These are phyloP conservation scores for Elaphurus davidianus DNA, from an alignment of 2,113 vertebrate genomes.

Conservation along the genomic window DNA sequence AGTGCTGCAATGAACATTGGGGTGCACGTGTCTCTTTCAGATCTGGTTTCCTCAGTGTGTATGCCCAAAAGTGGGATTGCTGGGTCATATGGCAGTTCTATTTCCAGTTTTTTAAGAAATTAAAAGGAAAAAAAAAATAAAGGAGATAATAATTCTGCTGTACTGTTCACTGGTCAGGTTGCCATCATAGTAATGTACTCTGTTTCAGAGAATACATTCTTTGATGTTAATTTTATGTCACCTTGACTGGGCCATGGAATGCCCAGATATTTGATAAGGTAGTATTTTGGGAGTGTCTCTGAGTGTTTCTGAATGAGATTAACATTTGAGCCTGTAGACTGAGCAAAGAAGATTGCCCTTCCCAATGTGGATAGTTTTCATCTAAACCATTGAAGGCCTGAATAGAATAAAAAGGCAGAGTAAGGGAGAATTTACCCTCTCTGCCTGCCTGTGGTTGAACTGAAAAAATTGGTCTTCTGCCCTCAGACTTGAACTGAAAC, in stretches of 20 bases:
- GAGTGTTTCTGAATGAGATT: neutral
- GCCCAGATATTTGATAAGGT: neutral
- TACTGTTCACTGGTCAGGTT: neutral
- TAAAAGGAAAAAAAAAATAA: no score
- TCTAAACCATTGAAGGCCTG: neutral
- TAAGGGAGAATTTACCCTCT: neutral
- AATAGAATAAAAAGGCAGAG: neutral
- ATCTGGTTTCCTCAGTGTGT: no score
- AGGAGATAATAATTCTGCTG: neutral
- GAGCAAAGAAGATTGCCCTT: neutral
- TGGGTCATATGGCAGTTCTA: no score
- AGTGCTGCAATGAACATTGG: no score
- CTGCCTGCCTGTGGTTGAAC: neutral
- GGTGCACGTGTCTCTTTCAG: no score
- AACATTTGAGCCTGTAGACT: neutral
- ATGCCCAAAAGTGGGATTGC: no score
- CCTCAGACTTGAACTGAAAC: neutral
- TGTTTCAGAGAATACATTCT: neutral
- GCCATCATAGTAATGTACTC: neutral
- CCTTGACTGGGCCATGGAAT: neutral
- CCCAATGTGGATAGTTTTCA: neutral
- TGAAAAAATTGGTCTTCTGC: neutral
- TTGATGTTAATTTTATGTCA: neutral
- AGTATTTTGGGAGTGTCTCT: neutral
- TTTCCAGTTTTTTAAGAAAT: no score